Conservation (phyloP, 2,888 invertebrate genomes). For the Rhagonycha lutea region DNA sequence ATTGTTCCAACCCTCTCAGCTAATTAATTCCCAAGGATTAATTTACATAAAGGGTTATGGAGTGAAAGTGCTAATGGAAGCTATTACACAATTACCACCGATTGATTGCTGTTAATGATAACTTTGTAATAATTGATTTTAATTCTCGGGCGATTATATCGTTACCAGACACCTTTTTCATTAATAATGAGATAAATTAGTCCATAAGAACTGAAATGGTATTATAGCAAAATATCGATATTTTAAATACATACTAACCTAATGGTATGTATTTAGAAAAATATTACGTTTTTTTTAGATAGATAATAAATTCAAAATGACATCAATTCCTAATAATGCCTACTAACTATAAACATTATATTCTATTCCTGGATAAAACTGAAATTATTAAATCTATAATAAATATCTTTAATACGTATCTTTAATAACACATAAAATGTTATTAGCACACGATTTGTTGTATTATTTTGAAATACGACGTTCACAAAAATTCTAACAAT, state of each 20-base stretch:
- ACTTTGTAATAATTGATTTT: slow-evolving; percentile 35
- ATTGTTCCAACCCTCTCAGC: background rate
- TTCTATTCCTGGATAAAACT: background rate
- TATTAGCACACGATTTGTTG: slow-evolving; percentile 11
- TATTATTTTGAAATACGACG: slow-evolving; percentile 13
- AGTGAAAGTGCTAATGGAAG: slow-evolving; percentile 30
- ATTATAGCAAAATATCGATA: background rate
- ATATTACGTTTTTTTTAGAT: background rate
- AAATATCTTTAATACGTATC: background rate
- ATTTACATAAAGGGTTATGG: slow-evolving; percentile 32
- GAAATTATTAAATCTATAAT: slow-evolving; percentile 1
- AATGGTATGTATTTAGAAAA: background rate
- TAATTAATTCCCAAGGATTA: slow-evolving; percentile 13
- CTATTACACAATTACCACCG: slow-evolving; percentile 37
- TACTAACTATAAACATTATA: background rate
- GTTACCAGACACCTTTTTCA: slow-evolving; percentile 32
- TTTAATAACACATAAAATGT: slow-evolving; percentile 1
- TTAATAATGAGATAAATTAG: slow-evolving; percentile 22
- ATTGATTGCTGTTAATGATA: slow-evolving; percentile 37
- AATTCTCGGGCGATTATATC: slow-evolving; percentile 34
- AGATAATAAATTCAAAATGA: background rate
- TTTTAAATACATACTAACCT: background rate
- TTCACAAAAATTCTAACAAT: slow-evolving; percentile 19
- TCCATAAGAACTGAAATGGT: slow-evolving; percentile 25
- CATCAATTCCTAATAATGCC: background rate